These are phyloP conservation scores for Temnothorax curvispinosus DNA, from an alignment of 1,140 invertebrate genomes.

Conservation along the genomic window DNA sequence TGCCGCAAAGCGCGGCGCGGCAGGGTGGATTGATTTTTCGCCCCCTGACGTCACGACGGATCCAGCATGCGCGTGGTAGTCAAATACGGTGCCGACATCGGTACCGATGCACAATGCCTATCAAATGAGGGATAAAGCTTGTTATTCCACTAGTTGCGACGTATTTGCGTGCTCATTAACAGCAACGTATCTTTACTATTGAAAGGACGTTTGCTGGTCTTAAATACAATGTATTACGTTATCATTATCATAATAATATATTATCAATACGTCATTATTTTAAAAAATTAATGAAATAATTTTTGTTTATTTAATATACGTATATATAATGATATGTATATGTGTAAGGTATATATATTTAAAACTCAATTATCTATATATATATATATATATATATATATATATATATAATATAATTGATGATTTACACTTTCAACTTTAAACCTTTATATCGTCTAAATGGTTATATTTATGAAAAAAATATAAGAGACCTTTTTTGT, in stretches of 20 bases:
- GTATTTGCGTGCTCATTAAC: background rate
- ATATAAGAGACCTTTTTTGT: no score
- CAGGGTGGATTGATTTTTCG: slow-evolving; percentile 80
- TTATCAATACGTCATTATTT: background rate
- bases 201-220: background rate
- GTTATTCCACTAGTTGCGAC: background rate
- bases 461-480: no score
- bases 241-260: background rate
- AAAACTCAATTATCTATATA: background rate
- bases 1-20: slow-evolving; percentile 56
- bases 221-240: background rate
- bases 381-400: background rate
- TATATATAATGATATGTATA: background rate
- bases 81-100: slow-evolving; percentile 27
- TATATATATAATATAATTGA: no score
- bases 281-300: background rate
- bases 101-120: background rate
- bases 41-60: slow-evolving; percentile 76
- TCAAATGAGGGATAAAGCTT: background rate
- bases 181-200: background rate
- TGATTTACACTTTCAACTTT: no score
- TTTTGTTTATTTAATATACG: background rate
- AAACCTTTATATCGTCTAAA: no score
- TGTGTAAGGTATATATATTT: no score
- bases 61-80: slow-evolving; percentile 75